These are phyloP conservation scores for Muricea muricata DNA, from an alignment of 92 coral and sea anemone species.

Conservation along the genomic window DNA sequence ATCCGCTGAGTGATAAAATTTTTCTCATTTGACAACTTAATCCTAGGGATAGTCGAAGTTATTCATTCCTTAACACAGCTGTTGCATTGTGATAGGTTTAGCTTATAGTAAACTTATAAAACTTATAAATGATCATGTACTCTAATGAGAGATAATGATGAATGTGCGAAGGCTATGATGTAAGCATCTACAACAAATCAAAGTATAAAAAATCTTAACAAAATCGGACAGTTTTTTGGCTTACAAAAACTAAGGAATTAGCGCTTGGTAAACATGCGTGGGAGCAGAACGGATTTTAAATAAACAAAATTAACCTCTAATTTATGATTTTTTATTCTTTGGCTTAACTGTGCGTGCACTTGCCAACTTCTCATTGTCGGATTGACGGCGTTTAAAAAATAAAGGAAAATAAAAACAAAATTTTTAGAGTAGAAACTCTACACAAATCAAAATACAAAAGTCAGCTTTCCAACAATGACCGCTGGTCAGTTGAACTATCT, in stretches of 20 bases:
- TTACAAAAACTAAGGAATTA: not conserved
- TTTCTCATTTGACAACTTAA: conserved; percentile 15
- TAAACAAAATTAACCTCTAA: not conserved
- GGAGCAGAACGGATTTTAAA: not conserved
- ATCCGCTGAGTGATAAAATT: not conserved
- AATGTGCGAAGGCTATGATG: too few species aligned
- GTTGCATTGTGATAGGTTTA: too few species aligned
- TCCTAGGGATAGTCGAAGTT: conserved; percentile 3
- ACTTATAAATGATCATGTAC: too few species aligned
- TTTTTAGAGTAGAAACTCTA: too few species aligned
- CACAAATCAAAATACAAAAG: too few species aligned
- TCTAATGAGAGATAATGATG: too few species aligned
- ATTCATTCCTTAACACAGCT: not conserved
- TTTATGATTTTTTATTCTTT: not conserved
- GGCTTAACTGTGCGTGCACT: not conserved
- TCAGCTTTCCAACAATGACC: too few species aligned
- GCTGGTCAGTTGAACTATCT: too few species aligned
- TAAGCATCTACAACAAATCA: too few species aligned
- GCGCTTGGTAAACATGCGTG: not conserved
- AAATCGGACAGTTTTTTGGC: not conserved
- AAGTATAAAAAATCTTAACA: too few species aligned
- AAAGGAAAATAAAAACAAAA: too few species aligned
- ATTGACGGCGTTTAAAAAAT: not conserved
- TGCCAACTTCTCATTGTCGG: not conserved
- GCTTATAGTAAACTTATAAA: too few species aligned